Base-by-base conservation (phyloP, 1,140 invertebrate species). In the Trichogramma pretiosum region DNA sequence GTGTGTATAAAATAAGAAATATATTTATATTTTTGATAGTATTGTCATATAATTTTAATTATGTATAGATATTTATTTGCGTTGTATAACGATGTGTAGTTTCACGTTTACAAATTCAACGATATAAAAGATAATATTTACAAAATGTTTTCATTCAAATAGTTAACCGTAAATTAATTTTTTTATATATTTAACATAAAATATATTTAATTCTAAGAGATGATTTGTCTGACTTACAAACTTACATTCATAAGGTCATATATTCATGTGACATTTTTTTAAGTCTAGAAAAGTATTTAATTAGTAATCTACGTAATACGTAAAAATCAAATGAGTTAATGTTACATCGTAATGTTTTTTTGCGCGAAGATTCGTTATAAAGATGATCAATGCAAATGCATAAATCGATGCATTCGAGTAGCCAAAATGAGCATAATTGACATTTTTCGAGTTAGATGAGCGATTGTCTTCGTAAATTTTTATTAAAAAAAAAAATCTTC, bases 1-100 rank as follows among this genome's bases (percentile, higher is more conserved):
- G 43, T 61, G n/a, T n/a, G 49, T 64, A 64, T 64, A 65, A 67
- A 68, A 68, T 68, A 67, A 52, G 62, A 67, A 68, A 65, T 65
- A 67, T 68, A 68, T 65, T 67, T 63, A 64, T 57, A 65, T 57
- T 60, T 59, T 64, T 53, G 52, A 60, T 63, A 60, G 55, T 54
- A 59, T 56, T 56, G 37, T 59, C 57, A 55, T 59, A 67, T 68
- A 69, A 68, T 65, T 67, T 67, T 67, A 57, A 61, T 60, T 65
- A 60, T 58, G 5, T 64, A 63, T 67, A 65, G 53, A 63, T 60
- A 44, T 57, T 61, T 48, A 53, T 57, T 63, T 65, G 57, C 51
- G 60, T 39, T 52, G 44, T 30, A 49, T 60, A 66, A 54, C 48
- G 46, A 53, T 48, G 47, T 55, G 45, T 67, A 61, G 56, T 59